phyloP scores from a whole-genome alignment of 2,797 vertebrate genomes.

The Mormyrus proboscirostris region DNA sequence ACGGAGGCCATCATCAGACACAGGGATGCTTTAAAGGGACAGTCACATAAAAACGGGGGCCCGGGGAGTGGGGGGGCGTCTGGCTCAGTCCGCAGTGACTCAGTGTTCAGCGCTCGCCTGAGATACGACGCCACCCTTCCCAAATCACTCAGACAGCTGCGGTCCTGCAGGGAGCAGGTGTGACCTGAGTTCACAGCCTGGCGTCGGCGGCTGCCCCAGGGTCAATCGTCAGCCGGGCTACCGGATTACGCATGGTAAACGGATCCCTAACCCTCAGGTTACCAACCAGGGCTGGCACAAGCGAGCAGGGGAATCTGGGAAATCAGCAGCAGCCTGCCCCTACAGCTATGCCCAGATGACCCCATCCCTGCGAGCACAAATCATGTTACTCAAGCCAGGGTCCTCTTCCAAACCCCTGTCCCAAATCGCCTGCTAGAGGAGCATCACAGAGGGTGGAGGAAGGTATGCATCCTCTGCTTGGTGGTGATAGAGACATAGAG shows the following conservation, averaged over 20 bases:
- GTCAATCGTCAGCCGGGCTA: background rate
- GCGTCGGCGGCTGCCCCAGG: background rate
- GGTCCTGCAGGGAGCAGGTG: background rate
- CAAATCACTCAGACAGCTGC: background rate
- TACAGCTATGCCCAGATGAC: background rate
- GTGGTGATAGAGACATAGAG: background rate
- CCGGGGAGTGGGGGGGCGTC: background rate
- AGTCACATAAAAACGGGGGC: background rate
- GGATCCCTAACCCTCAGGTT: constrained; percentile 2
- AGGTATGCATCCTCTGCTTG: background rate
- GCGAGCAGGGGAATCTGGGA: background rate
- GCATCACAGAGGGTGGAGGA: background rate
- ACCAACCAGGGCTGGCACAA: background rate
- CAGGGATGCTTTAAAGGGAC: background rate
- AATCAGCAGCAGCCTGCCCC: background rate
- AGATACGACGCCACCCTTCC: background rate
- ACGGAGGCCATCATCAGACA: background rate
- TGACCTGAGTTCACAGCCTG: background rate
- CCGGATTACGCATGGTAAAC: background rate
- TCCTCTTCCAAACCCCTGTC: background rate
- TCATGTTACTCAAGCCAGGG: background rate
- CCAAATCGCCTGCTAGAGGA: background rate
- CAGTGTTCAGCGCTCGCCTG: background rate
- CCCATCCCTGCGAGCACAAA: background rate
- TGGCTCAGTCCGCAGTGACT: background rate